Conservation (phyloP, 2,797 vertebrate genomes). For the Holocentrus rufus region DNA sequence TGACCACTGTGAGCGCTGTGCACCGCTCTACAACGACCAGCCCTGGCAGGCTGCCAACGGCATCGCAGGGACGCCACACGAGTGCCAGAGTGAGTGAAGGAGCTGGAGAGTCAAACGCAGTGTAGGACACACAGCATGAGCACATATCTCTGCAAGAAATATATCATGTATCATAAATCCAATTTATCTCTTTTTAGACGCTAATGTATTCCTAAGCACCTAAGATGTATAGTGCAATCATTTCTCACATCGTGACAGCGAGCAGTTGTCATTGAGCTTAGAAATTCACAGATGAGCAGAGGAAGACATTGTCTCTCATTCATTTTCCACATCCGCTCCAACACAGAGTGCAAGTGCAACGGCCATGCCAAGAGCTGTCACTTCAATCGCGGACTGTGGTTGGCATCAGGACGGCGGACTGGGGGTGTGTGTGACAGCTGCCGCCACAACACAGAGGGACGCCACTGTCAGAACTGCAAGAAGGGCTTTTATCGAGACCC, state of each 20-base stretch:
- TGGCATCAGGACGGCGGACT: slow-evolving; percentile 84
- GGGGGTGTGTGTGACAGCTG: slow-evolving; percentile 90
- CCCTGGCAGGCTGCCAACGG: slow-evolving; percentile 93
- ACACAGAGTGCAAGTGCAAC: slow-evolving; percentile 92
- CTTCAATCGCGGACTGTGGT: slow-evolving; percentile 87
- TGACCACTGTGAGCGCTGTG: slow-evolving; percentile 90
- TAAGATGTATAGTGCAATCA: slow-evolving; percentile 31
- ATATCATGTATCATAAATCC: slow-evolving; percentile 52
- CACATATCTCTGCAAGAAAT: slow-evolving; percentile 46
- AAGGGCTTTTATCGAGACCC: slow-evolving; percentile 90
- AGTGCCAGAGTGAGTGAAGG: slow-evolving; percentile 86
- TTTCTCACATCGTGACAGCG: slow-evolving; percentile 9
- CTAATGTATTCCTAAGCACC: not conserved
- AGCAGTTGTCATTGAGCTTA: slow-evolving; percentile 11
- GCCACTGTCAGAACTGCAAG: slow-evolving; percentile 90
- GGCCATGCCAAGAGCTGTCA: slow-evolving; percentile 90
- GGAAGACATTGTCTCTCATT: not conserved
- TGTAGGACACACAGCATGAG: slow-evolving; percentile 46
- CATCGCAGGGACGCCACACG: slow-evolving; percentile 85
- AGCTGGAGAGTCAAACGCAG: slow-evolving; percentile 51
- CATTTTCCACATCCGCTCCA: slow-evolving; percentile 17
- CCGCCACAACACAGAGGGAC: slow-evolving; percentile 91
- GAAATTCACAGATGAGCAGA: slow-evolving; percentile 14
- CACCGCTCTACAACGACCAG: slow-evolving; percentile 89
- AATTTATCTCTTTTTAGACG: slow-evolving; percentile 26